phyloP scores from a whole-genome alignment of 2,797 vertebrate genomes.

The Pelodytes ibericus region DNA sequence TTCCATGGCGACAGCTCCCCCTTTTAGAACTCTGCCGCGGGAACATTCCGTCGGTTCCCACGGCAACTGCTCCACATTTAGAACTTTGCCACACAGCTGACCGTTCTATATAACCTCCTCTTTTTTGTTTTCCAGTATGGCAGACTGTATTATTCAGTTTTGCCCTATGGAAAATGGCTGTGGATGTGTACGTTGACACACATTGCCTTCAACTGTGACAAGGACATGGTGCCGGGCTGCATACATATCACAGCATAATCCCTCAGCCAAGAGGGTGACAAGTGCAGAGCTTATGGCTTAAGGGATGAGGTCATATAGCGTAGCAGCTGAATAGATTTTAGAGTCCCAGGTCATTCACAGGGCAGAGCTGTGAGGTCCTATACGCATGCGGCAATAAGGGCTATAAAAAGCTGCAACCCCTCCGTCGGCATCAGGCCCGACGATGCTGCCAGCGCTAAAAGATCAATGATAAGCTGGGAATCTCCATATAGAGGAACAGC shows the following conservation, averaged over 20 bases:
- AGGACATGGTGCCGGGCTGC: conserved; percentile 7
- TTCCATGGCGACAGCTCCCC: too few relatives aligned
- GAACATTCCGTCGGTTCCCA: too few relatives aligned
- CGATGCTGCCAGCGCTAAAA: neutral
- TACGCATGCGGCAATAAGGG: neutral
- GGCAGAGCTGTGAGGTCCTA: conserved; percentile 9
- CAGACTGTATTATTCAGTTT: neutral
- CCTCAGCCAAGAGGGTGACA: conserved; percentile 19
- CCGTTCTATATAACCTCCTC: too few relatives aligned
- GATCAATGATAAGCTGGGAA: conserved; percentile 2
- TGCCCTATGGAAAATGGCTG: neutral
- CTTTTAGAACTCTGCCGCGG: too few relatives aligned
- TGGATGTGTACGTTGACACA: neutral
- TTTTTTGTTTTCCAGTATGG: too few relatives aligned
- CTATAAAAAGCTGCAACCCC: conserved; percentile 12
- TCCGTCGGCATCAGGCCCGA: neutral
- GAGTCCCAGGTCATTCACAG: conserved; percentile 31
- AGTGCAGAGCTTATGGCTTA: conserved; percentile 46
- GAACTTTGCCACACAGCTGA: too few relatives aligned
- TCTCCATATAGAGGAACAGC: neutral
- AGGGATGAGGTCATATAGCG: conserved; percentile 31
- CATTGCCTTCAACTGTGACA: neutral
- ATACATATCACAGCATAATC: conserved; percentile 44
- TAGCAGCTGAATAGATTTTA: conserved; percentile 14
- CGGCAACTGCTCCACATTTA: too few relatives aligned